These are phyloP conservation scores for Melieria omissa DNA, from an alignment of 2,888 invertebrate species.

Conservation along the genomic window DNA sequence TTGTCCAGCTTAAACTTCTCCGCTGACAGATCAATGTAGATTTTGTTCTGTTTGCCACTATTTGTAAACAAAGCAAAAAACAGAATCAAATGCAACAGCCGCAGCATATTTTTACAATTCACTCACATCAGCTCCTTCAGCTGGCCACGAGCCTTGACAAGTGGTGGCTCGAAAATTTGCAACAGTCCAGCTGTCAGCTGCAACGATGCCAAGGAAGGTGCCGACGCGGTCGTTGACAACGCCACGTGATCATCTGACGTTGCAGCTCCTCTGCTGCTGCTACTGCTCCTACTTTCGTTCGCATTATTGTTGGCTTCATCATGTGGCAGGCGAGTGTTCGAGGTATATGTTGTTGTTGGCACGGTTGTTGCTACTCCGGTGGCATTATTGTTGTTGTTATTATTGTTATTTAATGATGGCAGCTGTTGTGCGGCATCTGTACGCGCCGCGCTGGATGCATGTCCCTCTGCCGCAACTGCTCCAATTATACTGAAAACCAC, in stretches of 20 bases:
- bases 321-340: neutral
- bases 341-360: neutral
- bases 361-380: neutral
- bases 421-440: constrained; percentile 9
- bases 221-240: neutral
- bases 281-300: neutral
- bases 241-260: constrained; percentile 2
- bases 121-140: constrained; percentile 63
- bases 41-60: constrained; percentile 64
- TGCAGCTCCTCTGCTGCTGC: too few relatives aligned
- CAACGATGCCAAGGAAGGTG: constrained; percentile 50
- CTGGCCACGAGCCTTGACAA: constrained; percentile 55
- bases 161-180: constrained; percentile 58
- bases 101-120: neutral
- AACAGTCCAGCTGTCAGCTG: constrained; percentile 59
- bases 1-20: constrained; percentile 63
- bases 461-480: constrained; percentile 7
- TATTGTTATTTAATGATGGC: neutral
- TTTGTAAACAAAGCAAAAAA: neutral
- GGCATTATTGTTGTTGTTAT: neutral
- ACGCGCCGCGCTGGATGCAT: neutral
- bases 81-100: neutral
- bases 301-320: neutral
- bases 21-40: constrained; percentile 62
- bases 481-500: constrained; percentile 11